Evolutionary conservation across 2,113 vertebrate genomes (phyloP), one percentile per base, ranked within the genome.

Genomic region (Camelus dromedarius): DNA sequence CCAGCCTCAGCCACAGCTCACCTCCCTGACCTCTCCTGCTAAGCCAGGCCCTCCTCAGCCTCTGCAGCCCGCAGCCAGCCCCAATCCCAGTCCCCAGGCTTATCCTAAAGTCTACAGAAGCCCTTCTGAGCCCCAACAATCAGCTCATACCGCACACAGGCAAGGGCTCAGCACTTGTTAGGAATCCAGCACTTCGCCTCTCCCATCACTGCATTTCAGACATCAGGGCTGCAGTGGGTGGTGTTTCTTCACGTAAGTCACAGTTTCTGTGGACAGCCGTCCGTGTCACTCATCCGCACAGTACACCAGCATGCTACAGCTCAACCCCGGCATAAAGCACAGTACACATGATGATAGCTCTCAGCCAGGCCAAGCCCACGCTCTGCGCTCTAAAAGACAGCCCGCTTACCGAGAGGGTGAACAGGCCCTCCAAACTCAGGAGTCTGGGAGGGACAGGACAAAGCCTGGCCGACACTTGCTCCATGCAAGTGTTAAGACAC

Each of bases 401-500:
- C n/a, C 16, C 32, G 95, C 48, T 89, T 30, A 88, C 54, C 46
- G 75, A 77, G 73, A 94, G 28, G 38, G 28, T 86, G 46, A 89
- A 87, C 85, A 85, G 58, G 22, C n/a, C 32, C 82, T 82, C 67
- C 73, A 89, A 38, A 62, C 73, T 91, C 91, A 42, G 83, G 46
- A 94, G 28, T 24, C 69, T 32, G 24, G 38, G 20, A 95, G 79
- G 2, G 5, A 54, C 28, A 84, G 32, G 67, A 80, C 81, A 58
- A 97, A 96, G 52, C n/a, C 4, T 35, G 52, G 60, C 54, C 48
- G n/a, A 26, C n/a, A 6, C 30, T 42, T 30, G 54, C 52, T 82
- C 72, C 3, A 3, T 8, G 50, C 4, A n/a, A n/a, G n/a, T n/a
- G 84, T 46, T 79, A 83, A 91, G 87, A 82, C 50, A 87, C 16